These are phyloP conservation scores for Tricholaema leucomelas DNA, from an alignment of 2,113 vertebrate species.

Conservation along the genomic window DNA sequence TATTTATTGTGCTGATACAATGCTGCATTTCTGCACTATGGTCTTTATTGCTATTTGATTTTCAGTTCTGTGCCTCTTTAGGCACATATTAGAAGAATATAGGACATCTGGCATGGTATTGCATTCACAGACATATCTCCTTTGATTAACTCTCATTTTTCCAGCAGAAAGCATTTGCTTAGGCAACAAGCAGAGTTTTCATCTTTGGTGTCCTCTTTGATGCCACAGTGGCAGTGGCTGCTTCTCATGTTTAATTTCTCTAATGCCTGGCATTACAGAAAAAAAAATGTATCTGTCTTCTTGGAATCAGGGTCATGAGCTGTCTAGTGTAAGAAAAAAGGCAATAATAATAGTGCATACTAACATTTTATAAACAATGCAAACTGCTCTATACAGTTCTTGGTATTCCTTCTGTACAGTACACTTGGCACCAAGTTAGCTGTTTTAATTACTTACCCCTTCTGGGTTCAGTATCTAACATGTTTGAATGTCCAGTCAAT, in stretches of 20 bases:
- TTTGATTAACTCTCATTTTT: not conserved
- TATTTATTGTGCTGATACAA: not conserved
- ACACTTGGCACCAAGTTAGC: not conserved
- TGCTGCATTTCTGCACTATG: not conserved
- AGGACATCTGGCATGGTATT: not conserved
- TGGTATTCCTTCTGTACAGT: not conserved
- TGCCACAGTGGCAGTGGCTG: not conserved
- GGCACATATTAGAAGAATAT: not conserved
- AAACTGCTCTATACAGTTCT: not conserved
- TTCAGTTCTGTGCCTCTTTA: not conserved
- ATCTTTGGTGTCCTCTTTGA: not conserved
- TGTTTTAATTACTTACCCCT: not conserved
- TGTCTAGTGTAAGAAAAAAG: not conserved
- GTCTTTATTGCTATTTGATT: not conserved
- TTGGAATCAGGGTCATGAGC: not conserved
- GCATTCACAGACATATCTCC: not conserved
- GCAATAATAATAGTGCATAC: not conserved
- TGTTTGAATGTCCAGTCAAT: slow-evolving; percentile 33
- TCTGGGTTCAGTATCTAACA: not conserved
- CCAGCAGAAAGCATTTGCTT: not conserved
- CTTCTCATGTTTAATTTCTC: not conserved
- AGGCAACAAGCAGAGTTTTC: not conserved
- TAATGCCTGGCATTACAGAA: not conserved
- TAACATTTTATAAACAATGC: not conserved
- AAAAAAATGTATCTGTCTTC: not conserved